These are phyloP conservation scores for Labeo catla DNA, from an alignment of 2,113 vertebrate genomes.

Conservation along the genomic window DNA sequence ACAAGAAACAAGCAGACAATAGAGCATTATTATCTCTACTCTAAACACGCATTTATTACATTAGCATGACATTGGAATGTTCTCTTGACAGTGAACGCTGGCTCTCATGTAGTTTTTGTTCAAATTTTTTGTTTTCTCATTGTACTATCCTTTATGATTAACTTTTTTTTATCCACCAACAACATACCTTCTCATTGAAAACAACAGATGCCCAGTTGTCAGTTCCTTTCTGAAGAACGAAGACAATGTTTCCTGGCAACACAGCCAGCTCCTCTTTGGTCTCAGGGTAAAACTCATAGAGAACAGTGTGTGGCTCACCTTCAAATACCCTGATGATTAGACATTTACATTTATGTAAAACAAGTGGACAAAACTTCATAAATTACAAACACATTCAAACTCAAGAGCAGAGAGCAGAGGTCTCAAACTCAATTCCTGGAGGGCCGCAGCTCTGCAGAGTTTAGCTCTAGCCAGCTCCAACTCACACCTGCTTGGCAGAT, in stretches of 20 bases:
- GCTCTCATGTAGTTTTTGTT: not conserved
- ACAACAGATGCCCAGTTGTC: conserved; percentile 96
- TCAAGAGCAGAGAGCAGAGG: not conserved
- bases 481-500: too few species aligned
- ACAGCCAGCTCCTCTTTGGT: conserved; percentile 88
- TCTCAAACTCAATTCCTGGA: too few species aligned
- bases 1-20: not conserved
- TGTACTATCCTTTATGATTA: not conserved
- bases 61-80: not conserved
- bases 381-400: not conserved
- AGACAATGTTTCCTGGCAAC: conserved; percentile 93
- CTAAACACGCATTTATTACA: not conserved
- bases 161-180: not conserved
- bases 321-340: conserved; percentile 81
- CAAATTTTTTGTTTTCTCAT: not conserved
- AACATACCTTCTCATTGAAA: conserved; percentile 90
- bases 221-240: conserved; percentile 87
- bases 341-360: not conserved
- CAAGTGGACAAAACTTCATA: not conserved
- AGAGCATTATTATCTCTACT: not conserved
- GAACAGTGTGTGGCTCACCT: conserved; percentile 87
- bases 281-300: conserved; percentile 89
- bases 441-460: too few species aligned
- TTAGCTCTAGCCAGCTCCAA: too few species aligned
- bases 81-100: not conserved